Evolutionary conservation across 2,888 invertebrate species (phyloP), one percentile per base, ranked within the genome.

Genomic region (Drosophila maculinotata): DNA sequence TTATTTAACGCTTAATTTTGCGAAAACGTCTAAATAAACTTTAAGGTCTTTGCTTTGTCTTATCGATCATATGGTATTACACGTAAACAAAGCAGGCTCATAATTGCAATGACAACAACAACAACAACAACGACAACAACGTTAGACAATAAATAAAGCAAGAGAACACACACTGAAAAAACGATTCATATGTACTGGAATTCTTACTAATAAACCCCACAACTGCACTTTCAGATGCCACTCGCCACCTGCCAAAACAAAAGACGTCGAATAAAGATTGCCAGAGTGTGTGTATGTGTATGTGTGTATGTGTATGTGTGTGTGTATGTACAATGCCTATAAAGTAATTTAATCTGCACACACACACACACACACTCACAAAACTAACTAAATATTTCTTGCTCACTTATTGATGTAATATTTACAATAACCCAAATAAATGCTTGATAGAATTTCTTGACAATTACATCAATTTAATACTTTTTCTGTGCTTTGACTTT

Each of bases 41-140:
- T 59, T 47, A 23, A 54, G 44, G 47, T 31, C 54, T 54, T 42
- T 30, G 15, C 60, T 62, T 20, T 52, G 54, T 52, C 62, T 76
- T 71, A 74, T 71, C 59, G 51, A 15, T 12, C 45, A 54, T 70
- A 80, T 81, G 64, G 28, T 64, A 54, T 83, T 81, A 65, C 71
- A 71, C 20, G 47, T 74, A 74, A 80, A 65, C 81, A 79, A 53
- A 65, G 54, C 69, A 74, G 63, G 31, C 71, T 62, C 42, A 68
- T 23, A 56, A 49, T 9, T 53, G 42, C 31, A 51, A 63, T 10
- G 41, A 31, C 31, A 36, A 8, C 17, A 67, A 28, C 23, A 41
- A 23, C 14, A 35, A 8, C 23, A 57, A 20, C 26, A 45, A 33
- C 31, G 30, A 44, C 44, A 51, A 38, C 12, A 56, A 51, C 31